These are phyloP conservation scores for silkworm (Bombyx mori) DNA, from an alignment of 1,140 invertebrate species.

Conservation along the genomic window DNA sequence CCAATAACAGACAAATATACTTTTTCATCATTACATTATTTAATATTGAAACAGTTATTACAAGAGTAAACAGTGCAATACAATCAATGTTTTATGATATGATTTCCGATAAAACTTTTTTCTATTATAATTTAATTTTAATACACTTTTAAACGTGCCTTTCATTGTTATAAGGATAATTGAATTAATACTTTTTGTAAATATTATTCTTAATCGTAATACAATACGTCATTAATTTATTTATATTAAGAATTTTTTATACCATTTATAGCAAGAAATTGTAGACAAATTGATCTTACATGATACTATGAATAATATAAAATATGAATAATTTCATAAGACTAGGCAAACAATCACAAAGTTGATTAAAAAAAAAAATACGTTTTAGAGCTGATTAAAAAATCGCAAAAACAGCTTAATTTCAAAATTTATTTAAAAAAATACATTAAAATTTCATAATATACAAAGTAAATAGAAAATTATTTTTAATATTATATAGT, in stretches of 20 bases:
- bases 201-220: slow-evolving; percentile 30
- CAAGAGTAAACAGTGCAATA: slow-evolving; percentile 38
- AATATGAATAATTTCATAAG: slow-evolving; percentile 67
- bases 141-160: slow-evolving; percentile 45
- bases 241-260: too few relatives aligned
- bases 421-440: slow-evolving; percentile 7
- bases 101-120: slow-evolving; percentile 37
- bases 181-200: slow-evolving; percentile 20
- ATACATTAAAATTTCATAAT: not conserved
- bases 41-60: slow-evolving; percentile 17
- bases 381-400: slow-evolving; percentile 27
- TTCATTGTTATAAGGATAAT: slow-evolving; percentile 36
- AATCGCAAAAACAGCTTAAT: slow-evolving; percentile 20
- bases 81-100: slow-evolving; percentile 42
- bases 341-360: slow-evolving; percentile 61
- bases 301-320: slow-evolving; percentile 60
- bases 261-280: too few relatives aligned
- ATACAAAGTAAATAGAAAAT: not conserved
- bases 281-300: not conserved
- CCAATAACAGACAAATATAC: slow-evolving; percentile 25
- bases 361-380: slow-evolving; percentile 14
- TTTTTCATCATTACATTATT: slow-evolving; percentile 21
- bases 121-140: slow-evolving; percentile 8
- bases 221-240: slow-evolving; percentile 5
- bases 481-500: not conserved